Base-by-base conservation (phyloP, 2,113 vertebrate genomes). In the Hystrix brachyura region DNA sequence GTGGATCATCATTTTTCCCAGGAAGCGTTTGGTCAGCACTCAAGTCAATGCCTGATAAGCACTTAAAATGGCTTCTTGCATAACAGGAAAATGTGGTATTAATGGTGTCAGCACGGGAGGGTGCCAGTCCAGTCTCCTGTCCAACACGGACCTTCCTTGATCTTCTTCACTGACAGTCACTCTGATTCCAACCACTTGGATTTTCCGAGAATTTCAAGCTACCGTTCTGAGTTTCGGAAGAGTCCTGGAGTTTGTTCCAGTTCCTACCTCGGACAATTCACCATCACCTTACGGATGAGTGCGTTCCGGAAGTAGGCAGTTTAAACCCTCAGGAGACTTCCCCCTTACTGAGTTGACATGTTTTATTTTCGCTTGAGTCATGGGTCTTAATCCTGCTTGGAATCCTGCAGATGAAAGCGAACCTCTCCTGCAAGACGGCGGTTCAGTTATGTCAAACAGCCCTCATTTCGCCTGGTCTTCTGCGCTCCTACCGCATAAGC, bases 361-460 rank as follows among this genome's bases (percentile, higher is more conserved):
- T 74, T 89, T 96, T 84, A 83, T 81, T 89, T 93, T 90, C 46
- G 87, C 18, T 86, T 79, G 7, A 34, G n/a, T 74, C 46, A 23
- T 53, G 53, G 64, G 53, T 38, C 29, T n/a, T n/a, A 81, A 17
- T 86, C 93, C 59, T 92, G 25, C 74, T 64, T 84, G 34, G 78
- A 93, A 29, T 27, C 43, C 34, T 29, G n/a, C 34, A 82, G 29
- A 82, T 60, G 27, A 81, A 69, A 74, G 14, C 19, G 27, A 25
- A 15, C 17, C 17, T 55, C 43, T 34, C 43, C 46, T 29, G 74
- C 34, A 89, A 18, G 43, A 10, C 21, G 57, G 23, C 9, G 55
- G 80, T 43, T 87, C 27, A 59, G n/a, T 12, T 81, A 21, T 53
- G 83, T 76, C 32, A 72, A 67, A 38, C 27, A 21, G 3, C 23